A percentile compares a stretch with the other conserved stretches of the same genome.
phyloP scores from a whole-genome alignment of 2,797 vertebrate species.

The Emydoidea blandingii region DNA sequence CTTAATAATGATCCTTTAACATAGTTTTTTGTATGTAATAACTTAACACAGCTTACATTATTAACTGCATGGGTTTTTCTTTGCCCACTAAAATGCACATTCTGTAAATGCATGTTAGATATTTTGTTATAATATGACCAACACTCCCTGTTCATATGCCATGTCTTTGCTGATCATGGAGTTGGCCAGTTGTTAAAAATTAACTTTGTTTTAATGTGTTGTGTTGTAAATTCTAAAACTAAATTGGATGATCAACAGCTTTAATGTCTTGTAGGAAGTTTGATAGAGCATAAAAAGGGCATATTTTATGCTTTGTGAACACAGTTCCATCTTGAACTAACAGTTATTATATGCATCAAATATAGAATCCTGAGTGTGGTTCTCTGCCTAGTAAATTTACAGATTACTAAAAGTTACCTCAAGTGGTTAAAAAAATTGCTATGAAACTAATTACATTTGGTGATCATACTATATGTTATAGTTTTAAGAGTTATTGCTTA shows the following conservation, averaged over 20 bases:
- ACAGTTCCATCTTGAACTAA: not conserved
- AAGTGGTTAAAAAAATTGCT: not conserved
- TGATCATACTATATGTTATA: not conserved
- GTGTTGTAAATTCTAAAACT: not conserved
- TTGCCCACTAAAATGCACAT: not conserved
- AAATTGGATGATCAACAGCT: not conserved
- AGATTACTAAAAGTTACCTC: not conserved
- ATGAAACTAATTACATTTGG: not conserved
- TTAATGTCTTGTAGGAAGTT: not conserved
- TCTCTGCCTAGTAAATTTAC: not conserved
- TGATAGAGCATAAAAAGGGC: not conserved
- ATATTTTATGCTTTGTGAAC: not conserved
- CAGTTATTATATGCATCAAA: not conserved
- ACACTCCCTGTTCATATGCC: not conserved
- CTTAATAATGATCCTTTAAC: not conserved
- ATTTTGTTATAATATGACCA: not conserved
- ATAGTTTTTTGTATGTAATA: not conserved
- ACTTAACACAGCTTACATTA: not conserved
- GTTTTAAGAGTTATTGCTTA: not conserved
- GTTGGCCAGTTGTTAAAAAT: not conserved
- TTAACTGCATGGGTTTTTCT: not conserved
- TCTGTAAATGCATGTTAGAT: not conserved
- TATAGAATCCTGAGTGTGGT: not conserved
- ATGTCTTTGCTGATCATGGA: not conserved
- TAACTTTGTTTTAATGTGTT: not conserved